These are phyloP conservation scores for Dolichotis patagonum DNA, from an alignment of 2,113 vertebrate species.

Conservation along the genomic window DNA sequence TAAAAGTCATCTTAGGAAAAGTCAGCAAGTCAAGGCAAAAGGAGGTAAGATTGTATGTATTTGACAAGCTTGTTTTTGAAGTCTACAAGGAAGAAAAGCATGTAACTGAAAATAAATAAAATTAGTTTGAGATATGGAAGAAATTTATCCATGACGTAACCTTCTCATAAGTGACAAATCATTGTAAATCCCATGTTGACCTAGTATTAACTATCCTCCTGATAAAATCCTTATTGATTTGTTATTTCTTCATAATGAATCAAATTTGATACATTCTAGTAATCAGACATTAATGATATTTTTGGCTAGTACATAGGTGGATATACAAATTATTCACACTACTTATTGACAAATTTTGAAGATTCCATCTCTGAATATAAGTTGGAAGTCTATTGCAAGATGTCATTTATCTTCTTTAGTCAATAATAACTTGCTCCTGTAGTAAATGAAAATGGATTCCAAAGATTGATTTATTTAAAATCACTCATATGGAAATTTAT, in stretches of 20 bases:
- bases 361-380: conserved; percentile 28
- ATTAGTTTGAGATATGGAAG: conserved; percentile 40
- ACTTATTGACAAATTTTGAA: conserved; percentile 62
- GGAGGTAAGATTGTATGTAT: background rate
- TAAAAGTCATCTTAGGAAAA: background rate
- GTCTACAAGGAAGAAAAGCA: conserved; percentile 1
- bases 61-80: conserved; percentile 44
- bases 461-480: conserved; percentile 77
- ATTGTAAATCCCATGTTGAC: conserved; percentile 10
- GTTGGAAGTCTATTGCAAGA: background rate
- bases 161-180: background rate
- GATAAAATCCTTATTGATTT: conserved; percentile 41
- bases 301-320: conserved; percentile 64
- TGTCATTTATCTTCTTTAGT: conserved; percentile 73
- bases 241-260: conserved; percentile 65
- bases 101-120: conserved; percentile 8
- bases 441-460: conserved; percentile 65
- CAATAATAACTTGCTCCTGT: conserved; percentile 67
- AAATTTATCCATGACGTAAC: background rate
- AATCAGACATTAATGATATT: conserved; percentile 79
- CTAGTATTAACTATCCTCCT: conserved; percentile 18
- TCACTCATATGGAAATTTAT: conserved; percentile 65
- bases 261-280: conserved; percentile 68
- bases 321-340: conserved; percentile 71
- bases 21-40: background rate